phyloP scores from a whole-genome alignment of 2,797 vertebrate genomes.

The Cynopterus sphinx region DNA sequence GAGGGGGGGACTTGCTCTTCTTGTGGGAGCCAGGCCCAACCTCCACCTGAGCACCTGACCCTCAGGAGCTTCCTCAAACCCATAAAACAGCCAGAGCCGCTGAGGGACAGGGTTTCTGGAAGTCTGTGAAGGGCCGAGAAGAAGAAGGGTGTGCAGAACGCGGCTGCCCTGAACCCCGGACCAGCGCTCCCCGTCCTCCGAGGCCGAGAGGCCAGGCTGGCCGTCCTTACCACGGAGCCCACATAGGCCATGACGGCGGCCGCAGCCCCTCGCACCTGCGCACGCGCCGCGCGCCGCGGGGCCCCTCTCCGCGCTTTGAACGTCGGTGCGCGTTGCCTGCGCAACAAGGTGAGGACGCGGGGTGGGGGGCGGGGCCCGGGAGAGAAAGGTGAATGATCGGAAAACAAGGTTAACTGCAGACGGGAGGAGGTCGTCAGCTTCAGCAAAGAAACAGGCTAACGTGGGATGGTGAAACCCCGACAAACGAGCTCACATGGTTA shows the following conservation, averaged over 20 bases:
- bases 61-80: neutral
- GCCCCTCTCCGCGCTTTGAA: neutral
- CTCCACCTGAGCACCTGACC: neutral
- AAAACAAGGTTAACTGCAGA: accelerated
- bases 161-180: accelerated
- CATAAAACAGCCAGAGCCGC: too few species aligned
- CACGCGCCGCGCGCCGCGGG: accelerated
- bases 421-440: accelerated
- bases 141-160: neutral
- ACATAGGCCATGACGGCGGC: slow-evolving; percentile 45
- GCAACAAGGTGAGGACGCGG: neutral
- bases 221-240: slow-evolving; percentile 70
- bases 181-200: neutral
- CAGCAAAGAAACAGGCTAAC: neutral
- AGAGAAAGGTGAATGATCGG: accelerated
- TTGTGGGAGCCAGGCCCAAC: neutral
- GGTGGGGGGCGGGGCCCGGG: neutral
- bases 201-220: accelerated
- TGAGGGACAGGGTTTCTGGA: neutral
- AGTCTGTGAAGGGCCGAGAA: neutral
- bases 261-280: neutral
- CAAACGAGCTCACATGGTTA: neutral
- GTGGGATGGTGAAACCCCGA: accelerated
- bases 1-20: neutral
- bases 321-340: neutral